phyloP scores from a whole-genome alignment of 2,113 vertebrate genomes.

The crab-eating macaque (Macaca fascicularis) region T2T-MFA8v1.1 NC_088375.1:80631001-80631500 shows the following conservation, averaged over 20 bases:
- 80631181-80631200: not conserved
- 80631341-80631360: not conserved
- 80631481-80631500: not conserved
- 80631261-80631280: not conserved
- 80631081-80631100: not conserved
- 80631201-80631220: not conserved
- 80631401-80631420: not conserved
- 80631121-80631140: constrained; percentile 5
- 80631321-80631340: not conserved
- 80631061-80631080: too few relatives aligned
- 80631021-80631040: too few relatives aligned
- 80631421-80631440: not conserved
- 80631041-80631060: too few relatives aligned
- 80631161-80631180: constrained; percentile 78
- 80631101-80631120: not conserved
- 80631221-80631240: not conserved
- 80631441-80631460: not conserved
- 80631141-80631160: not conserved
- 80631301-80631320: not conserved
- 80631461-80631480: not conserved
- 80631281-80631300: not conserved
- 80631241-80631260: not conserved
- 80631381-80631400: not conserved
- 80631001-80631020: too few relatives aligned
- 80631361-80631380: not conserved